These are phyloP conservation scores for Ammodytes dubius DNA, from an alignment of 2,113 vertebrate genomes.

Conservation along the genomic window DNA sequence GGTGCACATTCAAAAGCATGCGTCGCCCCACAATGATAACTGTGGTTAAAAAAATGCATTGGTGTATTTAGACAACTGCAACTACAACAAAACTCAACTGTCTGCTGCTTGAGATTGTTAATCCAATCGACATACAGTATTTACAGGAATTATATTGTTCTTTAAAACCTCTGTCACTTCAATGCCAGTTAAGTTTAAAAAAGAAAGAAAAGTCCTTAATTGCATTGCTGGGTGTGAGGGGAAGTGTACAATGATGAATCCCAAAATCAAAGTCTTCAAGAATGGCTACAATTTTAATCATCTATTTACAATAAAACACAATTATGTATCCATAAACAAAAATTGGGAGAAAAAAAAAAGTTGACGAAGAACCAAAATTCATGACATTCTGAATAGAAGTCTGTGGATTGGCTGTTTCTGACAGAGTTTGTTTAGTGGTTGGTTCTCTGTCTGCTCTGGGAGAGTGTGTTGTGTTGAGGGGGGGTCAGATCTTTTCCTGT, in stretches of 20 bases:
- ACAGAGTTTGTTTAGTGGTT: conserved; percentile 71
- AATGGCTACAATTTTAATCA: conserved; percentile 68
- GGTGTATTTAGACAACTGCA: conserved; percentile 45
- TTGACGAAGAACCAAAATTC: conserved; percentile 50
- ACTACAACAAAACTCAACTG: conserved; percentile 63
- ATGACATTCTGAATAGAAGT: conserved; percentile 61
- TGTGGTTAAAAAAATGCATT: conserved; percentile 51
- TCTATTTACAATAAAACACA: conserved; percentile 85
- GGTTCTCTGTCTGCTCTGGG: conserved; percentile 52
- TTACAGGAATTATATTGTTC: conserved; percentile 76
- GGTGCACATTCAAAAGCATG: conserved; percentile 81
- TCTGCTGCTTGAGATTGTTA: conserved; percentile 68
- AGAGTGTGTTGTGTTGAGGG: conserved; percentile 26
- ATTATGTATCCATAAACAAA: conserved; percentile 64
- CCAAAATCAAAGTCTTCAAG: conserved; percentile 40
- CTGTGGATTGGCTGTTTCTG: conserved; percentile 48
- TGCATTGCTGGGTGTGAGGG: conserved; percentile 49
- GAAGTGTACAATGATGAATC: conserved; percentile 54
- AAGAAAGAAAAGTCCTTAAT: conserved; percentile 41
- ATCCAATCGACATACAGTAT: conserved; percentile 73
- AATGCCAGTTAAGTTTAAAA: conserved; percentile 71
- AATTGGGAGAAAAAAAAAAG: conserved; percentile 11
- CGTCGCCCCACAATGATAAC: conserved; percentile 69
- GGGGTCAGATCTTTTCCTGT: conserved; percentile 96
- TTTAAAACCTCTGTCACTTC: conserved; percentile 63